Conservation (phyloP, 1,140 invertebrate species). For the Sweltsa coloradensis region DNA sequence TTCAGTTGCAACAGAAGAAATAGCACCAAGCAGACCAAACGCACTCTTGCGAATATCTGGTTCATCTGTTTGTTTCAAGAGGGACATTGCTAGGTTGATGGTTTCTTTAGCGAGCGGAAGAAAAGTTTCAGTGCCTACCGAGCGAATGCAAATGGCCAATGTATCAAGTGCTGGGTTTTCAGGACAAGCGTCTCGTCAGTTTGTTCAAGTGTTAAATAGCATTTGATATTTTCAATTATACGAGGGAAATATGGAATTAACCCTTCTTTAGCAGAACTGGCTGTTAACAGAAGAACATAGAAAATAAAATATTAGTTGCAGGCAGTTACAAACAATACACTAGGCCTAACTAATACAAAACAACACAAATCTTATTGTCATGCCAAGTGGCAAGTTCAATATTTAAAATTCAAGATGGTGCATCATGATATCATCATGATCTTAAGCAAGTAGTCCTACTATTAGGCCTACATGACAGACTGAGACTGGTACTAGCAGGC, state of each 20-base stretch:
- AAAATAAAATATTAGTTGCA: not conserved
- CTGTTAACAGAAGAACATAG: conserved; percentile 24
- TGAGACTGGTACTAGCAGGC: too few relatives aligned
- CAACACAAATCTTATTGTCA: too few relatives aligned
- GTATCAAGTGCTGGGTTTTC: conserved; percentile 58
- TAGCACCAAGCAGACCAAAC: conserved; percentile 55
- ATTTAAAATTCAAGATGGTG: too few relatives aligned
- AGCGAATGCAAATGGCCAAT: conserved; percentile 52
- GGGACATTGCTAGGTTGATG: conserved; percentile 46
- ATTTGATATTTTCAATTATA: conserved; percentile 51
- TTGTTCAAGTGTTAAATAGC: conserved; percentile 40
- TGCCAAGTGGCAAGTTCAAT: too few relatives aligned
- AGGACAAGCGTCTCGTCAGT: conserved; percentile 39
- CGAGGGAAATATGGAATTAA: conserved; percentile 60
- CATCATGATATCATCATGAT: too few relatives aligned
- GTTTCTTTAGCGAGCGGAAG: conserved; percentile 49
- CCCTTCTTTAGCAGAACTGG: conserved; percentile 54
- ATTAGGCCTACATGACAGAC: too few relatives aligned
- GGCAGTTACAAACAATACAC: too few relatives aligned
- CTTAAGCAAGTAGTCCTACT: too few relatives aligned
- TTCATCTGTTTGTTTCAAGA: conserved; percentile 50
- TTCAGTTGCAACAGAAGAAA: conserved; percentile 53
- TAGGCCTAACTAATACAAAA: too few relatives aligned
- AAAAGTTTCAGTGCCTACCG: conserved; percentile 52
- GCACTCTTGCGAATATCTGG: conserved; percentile 58